phyloP scores from a whole-genome alignment of 2,113 vertebrate species.

The Etheostoma cragini region DNA sequence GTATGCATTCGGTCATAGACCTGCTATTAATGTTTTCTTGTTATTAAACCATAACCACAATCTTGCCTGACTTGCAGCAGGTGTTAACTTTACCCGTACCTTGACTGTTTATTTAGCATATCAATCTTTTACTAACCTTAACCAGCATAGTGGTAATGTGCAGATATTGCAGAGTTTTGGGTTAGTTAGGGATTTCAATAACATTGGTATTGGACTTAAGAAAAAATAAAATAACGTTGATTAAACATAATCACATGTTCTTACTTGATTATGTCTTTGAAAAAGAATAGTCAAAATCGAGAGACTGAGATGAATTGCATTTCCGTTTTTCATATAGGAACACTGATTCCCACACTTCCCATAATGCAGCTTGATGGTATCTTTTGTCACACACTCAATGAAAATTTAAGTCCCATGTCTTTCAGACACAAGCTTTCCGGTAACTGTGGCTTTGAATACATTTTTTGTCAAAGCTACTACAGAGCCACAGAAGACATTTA shows the following conservation, averaged over 20 bases:
- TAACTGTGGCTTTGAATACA: not conserved
- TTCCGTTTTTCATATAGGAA: not conserved
- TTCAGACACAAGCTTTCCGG: not conserved
- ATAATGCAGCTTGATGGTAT: not conserved
- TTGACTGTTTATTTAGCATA: not conserved
- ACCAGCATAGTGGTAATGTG: not conserved
- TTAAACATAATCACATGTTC: not conserved
- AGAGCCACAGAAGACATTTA: not conserved
- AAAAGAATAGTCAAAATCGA: not conserved
- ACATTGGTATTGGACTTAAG: not conserved
- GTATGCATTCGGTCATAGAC: not conserved
- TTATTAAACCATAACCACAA: not conserved
- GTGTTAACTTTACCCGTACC: not conserved
- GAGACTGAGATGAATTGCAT: not conserved
- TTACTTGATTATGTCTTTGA: not conserved
- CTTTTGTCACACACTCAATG: not conserved
- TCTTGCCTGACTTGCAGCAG: not conserved
- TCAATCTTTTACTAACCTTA: not conserved
- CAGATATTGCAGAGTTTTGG: not conserved
- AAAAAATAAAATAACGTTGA: not conserved
- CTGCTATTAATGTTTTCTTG: not conserved
- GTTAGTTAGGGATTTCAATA: not conserved
- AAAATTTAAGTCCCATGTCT: not conserved
- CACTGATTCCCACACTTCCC: too few species aligned
- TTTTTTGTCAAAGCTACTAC: not conserved